Base-by-base conservation (phyloP, 2,113 vertebrate species). In the Laterallus jamaicensis region DNA sequence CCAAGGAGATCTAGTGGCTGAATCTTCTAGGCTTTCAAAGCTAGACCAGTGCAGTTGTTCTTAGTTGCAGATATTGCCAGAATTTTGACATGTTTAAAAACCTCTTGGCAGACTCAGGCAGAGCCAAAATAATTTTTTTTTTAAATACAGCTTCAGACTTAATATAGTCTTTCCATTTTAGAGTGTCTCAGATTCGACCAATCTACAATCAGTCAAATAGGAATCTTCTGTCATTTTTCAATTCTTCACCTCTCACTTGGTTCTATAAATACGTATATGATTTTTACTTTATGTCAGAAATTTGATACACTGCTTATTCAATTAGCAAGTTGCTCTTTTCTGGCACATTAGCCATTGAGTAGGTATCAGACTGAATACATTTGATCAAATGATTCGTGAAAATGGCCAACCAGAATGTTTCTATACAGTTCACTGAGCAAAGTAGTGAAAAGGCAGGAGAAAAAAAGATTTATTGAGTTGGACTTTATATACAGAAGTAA, bases 351-450 rank as follows among this genome's bases (percentile, higher is more conserved):
- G 44, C 40, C 78, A 49, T 13, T 66, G 37, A 68, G 74, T 79
- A 88, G 68, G 44, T 75, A 92, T 64, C 70, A 79, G 54, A 50
- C 35, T 69, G 66, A 89, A 95, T 79, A 56, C 35, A 62, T 93
- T 93, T 82, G 92, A 91, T 75, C 69, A 92, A 96, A 96, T 90
- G 62, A 47, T 82, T 97, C 4, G 10, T 92, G 81, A 94, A 90
- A 96, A 95, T 9, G 44, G 85, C 87, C 78, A 73, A 90, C 70
- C 78, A 87, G 87, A 93, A 94, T 82, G 82, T 74, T 95, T 69
- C 87, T 93, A 47, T 54, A 69, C 81, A 89, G 89, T 93, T 94
- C 91, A 86, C 73, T 59, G 58, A 87, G 69, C 86, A 91, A 67
- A 44, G 86, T 50, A 93, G 62, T 47, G 55, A 74, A 95, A 88